These are phyloP conservation scores for Gadus macrocephalus DNA, from an alignment of 2,113 vertebrate genomes.

Conservation along the genomic window DNA sequence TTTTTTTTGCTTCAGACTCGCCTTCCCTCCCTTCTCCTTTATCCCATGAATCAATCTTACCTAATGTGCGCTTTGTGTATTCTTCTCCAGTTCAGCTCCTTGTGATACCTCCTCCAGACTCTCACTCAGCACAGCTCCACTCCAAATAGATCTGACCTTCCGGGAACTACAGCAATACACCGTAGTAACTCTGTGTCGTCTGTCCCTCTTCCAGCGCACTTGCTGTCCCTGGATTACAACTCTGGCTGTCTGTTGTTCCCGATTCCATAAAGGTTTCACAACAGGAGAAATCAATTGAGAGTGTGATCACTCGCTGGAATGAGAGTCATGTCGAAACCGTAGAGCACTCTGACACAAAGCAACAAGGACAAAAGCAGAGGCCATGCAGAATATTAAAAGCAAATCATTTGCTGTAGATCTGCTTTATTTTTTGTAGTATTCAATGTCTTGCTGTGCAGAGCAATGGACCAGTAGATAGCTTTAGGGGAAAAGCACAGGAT, in stretches of 20 bases:
- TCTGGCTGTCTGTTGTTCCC: conserved; percentile 3
- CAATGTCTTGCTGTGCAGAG: neutral
- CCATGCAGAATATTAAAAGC: conserved; percentile 16
- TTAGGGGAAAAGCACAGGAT: too few relatives aligned
- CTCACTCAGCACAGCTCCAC: conserved; percentile 32
- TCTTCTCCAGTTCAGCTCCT: conserved; percentile 10
- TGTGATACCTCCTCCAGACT: conserved; percentile 20
- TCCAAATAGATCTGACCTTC: conserved; percentile 3
- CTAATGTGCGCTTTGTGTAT: conserved; percentile 28
- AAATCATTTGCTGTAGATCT: conserved; percentile 1
- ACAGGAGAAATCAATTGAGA: conserved; percentile 44
- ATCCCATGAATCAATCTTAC: conserved; percentile 40
- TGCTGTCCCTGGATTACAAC: conserved; percentile 3
- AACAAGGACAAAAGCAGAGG: conserved; percentile 32
- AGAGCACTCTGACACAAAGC: neutral
- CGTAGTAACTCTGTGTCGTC: neutral
- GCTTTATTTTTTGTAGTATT: neutral
- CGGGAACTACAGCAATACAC: conserved; percentile 7
- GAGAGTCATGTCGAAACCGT: too few relatives aligned
- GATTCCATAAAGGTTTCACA: conserved; percentile 3
- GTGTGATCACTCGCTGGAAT: neutral
- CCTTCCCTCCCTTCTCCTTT: conserved; percentile 3
- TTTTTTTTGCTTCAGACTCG: conserved; percentile 13
- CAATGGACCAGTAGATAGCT: conserved; percentile 4
- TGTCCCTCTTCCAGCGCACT: neutral